Base-by-base conservation (phyloP, 2,113 vertebrate species). In the Chrysemys picta region DNA sequence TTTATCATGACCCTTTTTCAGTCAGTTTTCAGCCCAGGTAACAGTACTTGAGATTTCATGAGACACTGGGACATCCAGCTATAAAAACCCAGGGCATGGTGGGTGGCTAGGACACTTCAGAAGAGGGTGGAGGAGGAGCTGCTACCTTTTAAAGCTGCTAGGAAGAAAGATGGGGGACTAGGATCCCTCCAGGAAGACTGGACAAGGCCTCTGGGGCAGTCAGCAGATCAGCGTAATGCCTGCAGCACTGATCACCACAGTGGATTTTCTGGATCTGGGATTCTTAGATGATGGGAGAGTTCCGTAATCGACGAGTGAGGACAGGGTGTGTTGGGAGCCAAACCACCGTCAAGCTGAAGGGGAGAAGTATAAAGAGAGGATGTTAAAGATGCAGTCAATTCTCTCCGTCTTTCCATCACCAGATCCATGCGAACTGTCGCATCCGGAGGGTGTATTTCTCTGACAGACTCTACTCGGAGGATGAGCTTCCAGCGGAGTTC, bases 341-440 rank as follows among this genome's bases (percentile, higher is more conserved):
- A 47, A 27, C 42, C 75, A 21, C 10, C 4, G 11, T 16, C 31
- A 2, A 59, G 75, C 75, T 19, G 75, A 16, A 38, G 27, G 14
- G 50, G 85, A 75, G 45, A 57, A 47, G 13, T 25, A 24, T 79
- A 54, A 57, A 50, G 29, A 65, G 80, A 78, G 24, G 35, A 2
- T 8, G 2, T 31, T 65, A 84, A 47, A 88, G 54, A 49, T 72
- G 2, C 52, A n/a, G 11, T 78, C 91, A 72, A 84, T 65, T 96
- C 19, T 83, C 75, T 45, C 75, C 6, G 42, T 82, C 47, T 52
- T 90, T 95, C 85, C 76, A 19, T 84, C 90, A 94, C 81, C 82
- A 99, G 99, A 99, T 99, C 97, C 99, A 99, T 0, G 99, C 99
- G 1, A 99, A 99, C 97, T 99, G 99, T 96, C 99, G 99, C 25